Base-by-base conservation (phyloP, 2,888 invertebrate species). In the Agriotes lineatus region DNA sequence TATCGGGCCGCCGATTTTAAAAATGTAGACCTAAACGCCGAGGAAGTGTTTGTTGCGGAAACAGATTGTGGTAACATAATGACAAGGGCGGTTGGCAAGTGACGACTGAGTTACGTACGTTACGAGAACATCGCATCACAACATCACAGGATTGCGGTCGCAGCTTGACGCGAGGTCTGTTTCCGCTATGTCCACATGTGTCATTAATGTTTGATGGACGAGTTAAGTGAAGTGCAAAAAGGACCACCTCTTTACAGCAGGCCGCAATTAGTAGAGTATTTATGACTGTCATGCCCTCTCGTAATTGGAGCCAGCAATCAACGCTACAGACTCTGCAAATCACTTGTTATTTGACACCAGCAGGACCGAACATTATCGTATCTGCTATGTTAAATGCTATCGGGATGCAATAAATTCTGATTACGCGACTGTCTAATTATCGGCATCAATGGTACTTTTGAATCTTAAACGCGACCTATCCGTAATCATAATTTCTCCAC, bases 201-300 rank as follows among this genome's bases (percentile, higher is more conserved):
- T 69, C 71, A 72, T 71, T 72, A 69, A 69, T 69, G 67, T 73
- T 73, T 73, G 71, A 73, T 71, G 67, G 69, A 73, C 65, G 71
- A 68, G 67, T 69, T 69, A 73, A 71, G 73, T 70, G 73, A 71
- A 67, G 68, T 60, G 73, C 69, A 66, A 70, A 73, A 73, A 73
- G 73, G 71, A 73, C 73, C 69, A 69, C 69, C 70, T 71, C 72
- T 71, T 69, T 69, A 66, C 62, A 67, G 59, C 45, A 57, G 64
- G 33, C 66, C 69, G 70, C 74, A 76, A 76, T 76, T 76, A 76
- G 73, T 70, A 39, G 56, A 70, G 71, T 75, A 75, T 76, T 76
- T 76, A 76, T 74, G 72, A 71, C 72, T 65, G 70, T 63, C 72
- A 72, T 69, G 74, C 69, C 68, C 65, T 74, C 61, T 71, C 66